phyloP scores from a whole-genome alignment of 2,888 invertebrate species.

The Melieria omissa region DNA sequence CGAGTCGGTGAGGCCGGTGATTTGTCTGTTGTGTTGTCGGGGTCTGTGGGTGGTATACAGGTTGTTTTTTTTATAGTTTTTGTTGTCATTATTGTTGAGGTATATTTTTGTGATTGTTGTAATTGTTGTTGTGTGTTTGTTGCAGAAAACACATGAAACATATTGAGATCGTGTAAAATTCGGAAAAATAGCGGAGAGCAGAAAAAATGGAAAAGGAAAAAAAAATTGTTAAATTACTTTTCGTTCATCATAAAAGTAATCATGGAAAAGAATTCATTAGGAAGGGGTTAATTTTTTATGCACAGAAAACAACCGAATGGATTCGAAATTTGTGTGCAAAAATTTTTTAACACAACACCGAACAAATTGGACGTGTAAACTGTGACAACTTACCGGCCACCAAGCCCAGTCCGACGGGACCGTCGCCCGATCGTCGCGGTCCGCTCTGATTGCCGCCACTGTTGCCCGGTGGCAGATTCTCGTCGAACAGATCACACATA shows the following conservation, averaged over 20 bases:
- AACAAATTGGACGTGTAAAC: not conserved
- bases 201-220: slow-evolving; percentile 21
- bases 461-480: slow-evolving; percentile 72
- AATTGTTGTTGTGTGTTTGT: not conserved
- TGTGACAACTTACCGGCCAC: slow-evolving; percentile 62
- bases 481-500: slow-evolving; percentile 77
- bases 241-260: not conserved
- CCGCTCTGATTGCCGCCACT: slow-evolving; percentile 63
- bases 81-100: slow-evolving; percentile 33
- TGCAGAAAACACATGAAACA: slow-evolving; percentile 20
- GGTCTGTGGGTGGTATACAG: slow-evolving; percentile 72
- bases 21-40: slow-evolving; percentile 80
- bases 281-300: too few relatives aligned
- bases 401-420: slow-evolving; percentile 64
- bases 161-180: not conserved
- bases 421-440: slow-evolving; percentile 66
- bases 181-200: slow-evolving; percentile 9
- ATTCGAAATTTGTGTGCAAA: too few relatives aligned
- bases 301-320: too few relatives aligned
- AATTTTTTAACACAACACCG: too few relatives aligned
- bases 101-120: not conserved
- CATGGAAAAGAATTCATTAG: too few relatives aligned
- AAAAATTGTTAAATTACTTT: slow-evolving; percentile 16
- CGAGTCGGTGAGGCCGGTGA: slow-evolving; percentile 89
- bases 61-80: slow-evolving; percentile 5